Evolutionary conservation across 2,113 vertebrate genomes (phyloP).

Genomic region (Amphiprion ocellaris): DNA sequence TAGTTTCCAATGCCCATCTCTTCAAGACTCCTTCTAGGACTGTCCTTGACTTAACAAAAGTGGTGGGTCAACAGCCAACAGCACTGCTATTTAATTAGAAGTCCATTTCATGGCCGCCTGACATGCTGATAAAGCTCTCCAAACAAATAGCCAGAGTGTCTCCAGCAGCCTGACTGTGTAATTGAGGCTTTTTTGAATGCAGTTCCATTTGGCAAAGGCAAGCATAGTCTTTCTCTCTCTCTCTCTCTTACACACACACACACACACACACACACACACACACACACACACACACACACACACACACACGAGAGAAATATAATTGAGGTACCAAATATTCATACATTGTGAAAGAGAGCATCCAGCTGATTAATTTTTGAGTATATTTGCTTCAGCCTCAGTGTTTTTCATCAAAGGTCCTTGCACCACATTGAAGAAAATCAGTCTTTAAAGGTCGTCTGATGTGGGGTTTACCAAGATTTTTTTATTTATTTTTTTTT

Average conservation of each 20-base stretch:
- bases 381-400: slow-evolving; percentile 63
- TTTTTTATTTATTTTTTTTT: slow-evolving; percentile 29
- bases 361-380: slow-evolving; percentile 54
- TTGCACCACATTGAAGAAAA: slow-evolving; percentile 62
- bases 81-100: slow-evolving; percentile 56
- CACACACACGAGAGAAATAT: not conserved
- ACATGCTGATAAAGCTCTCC: slow-evolving; percentile 71
- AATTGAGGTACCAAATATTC: not conserved
- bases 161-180: slow-evolving; percentile 68
- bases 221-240: not conserved
- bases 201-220: slow-evolving; percentile 51
- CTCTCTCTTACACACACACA: slow-evolving; percentile 3
- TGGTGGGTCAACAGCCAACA: slow-evolving; percentile 48
- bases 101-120: slow-evolving; percentile 61
- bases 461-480: slow-evolving; percentile 46
- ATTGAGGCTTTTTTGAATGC: slow-evolving; percentile 69
- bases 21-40: slow-evolving; percentile 7
- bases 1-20: slow-evolving; percentile 19
- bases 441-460: slow-evolving; percentile 57
- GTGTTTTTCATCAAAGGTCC: slow-evolving; percentile 72
- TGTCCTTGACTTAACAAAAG: slow-evolving; percentile 60
- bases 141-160: slow-evolving; percentile 70
- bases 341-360: slow-evolving; percentile 35
- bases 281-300: not conserved
- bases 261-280: not conserved